Evolutionary conservation across 2,797 vertebrate species (phyloP).

Genomic region (Hephaestus fuliginosus): DNA sequence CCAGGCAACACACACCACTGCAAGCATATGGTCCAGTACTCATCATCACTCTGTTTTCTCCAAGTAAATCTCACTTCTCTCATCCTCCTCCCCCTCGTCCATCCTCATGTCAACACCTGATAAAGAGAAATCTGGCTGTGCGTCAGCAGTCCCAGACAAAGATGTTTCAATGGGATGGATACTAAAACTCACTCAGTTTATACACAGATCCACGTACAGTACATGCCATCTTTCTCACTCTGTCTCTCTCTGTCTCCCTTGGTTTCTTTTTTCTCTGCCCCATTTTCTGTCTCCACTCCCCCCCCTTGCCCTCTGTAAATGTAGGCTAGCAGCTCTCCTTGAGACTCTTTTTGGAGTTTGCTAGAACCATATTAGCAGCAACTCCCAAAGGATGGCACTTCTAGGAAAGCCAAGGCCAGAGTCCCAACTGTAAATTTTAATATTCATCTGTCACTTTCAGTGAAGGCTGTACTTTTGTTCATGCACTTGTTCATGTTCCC

Average conservation of each 20-base stretch:
- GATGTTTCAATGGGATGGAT: slow-evolving; percentile 7
- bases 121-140: slow-evolving; percentile 5
- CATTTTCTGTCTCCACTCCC: slow-evolving; percentile 1
- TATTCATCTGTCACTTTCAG: slow-evolving; percentile 39
- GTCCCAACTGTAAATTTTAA: slow-evolving; percentile 24
- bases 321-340: slow-evolving; percentile 61
- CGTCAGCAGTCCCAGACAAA: not conserved
- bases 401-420: slow-evolving; percentile 45
- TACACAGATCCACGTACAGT: not conserved
- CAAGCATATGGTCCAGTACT: slow-evolving; percentile 7
- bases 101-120: slow-evolving; percentile 26
- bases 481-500: slow-evolving; percentile 18
- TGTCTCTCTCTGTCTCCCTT: not conserved
- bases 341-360: slow-evolving; percentile 62
- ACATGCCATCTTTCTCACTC: not conserved
- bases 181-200: not conserved
- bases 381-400: slow-evolving; percentile 53
- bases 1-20: not conserved
- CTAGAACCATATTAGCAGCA: slow-evolving; percentile 52
- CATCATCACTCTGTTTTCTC: slow-evolving; percentile 18
- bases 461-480: not conserved
- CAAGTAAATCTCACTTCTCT: slow-evolving; percentile 4
- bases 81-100: not conserved
- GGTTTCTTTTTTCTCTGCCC: slow-evolving; percentile 5
- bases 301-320: slow-evolving; percentile 35